A percentile compares a stretch with the other conserved stretches of the same genome.
Evolutionary conservation across 2,888 invertebrate genomes (phyloP).

Genomic region (Nymphalis urticae): DNA sequence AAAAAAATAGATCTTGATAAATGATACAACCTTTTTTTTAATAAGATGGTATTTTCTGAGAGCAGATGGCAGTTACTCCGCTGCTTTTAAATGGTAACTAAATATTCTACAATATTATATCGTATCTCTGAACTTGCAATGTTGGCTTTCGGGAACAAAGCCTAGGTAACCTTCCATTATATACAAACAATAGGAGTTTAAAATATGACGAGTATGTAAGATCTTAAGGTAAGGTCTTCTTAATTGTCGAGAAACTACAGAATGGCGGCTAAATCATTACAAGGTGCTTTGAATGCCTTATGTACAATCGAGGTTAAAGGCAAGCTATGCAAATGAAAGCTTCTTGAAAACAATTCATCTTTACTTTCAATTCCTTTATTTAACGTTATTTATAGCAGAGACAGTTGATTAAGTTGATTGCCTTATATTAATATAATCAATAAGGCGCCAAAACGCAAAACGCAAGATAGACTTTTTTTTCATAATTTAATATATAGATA

Average conservation of each 20-base stretch:
- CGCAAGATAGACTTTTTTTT: not conserved
- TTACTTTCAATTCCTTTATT: constrained; percentile 23
- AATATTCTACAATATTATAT: constrained; percentile 65
- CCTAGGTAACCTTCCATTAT: constrained; percentile 53
- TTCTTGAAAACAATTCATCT: constrained; percentile 10
- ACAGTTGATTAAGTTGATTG: not conserved
- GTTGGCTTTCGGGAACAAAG: constrained; percentile 43
- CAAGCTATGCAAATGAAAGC: constrained; percentile 14
- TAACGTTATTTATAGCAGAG: not conserved
- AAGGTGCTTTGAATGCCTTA: constrained; percentile 62
- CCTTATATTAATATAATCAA: constrained; percentile 11
- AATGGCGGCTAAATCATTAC: constrained; percentile 62
- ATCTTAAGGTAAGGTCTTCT: constrained; percentile 38
- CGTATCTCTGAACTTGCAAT: constrained; percentile 72
- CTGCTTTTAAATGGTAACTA: constrained; percentile 52
- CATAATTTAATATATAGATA: not conserved
- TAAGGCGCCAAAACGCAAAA: constrained; percentile 14
- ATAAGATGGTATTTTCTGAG: too few relatives aligned
- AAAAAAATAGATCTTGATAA: too few relatives aligned
- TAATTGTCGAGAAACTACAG: constrained; percentile 46
- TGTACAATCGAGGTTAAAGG: constrained; percentile 53
- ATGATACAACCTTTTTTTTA: too few relatives aligned
- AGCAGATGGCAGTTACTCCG: too few relatives aligned
- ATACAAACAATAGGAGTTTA: constrained; percentile 68
- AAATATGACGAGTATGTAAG: constrained; percentile 54